Percentiles rank a stretch among this genome's conserved stretches.
These are phyloP conservation scores for Poeciliopsis retropinna DNA, from an alignment of 2,113 vertebrate genomes.

Conservation along the genomic window DNA sequence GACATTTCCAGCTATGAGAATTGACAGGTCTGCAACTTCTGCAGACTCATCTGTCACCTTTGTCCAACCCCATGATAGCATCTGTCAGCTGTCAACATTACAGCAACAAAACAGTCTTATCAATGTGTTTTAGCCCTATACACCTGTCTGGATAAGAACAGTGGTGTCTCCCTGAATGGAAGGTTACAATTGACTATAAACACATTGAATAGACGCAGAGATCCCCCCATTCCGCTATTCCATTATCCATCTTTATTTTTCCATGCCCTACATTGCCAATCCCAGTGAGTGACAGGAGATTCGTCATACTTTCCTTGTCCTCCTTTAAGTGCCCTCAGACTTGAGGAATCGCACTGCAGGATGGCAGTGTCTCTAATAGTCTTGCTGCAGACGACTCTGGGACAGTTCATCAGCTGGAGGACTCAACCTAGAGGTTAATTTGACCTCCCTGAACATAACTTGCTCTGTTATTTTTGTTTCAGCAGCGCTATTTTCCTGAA, in stretches of 20 bases:
- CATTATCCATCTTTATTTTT: slow-evolving; percentile 29
- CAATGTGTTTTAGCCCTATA: background rate
- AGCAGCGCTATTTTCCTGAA: background rate
- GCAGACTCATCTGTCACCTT: slow-evolving; percentile 42
- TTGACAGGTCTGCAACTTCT: slow-evolving; percentile 31
- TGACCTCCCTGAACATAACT: slow-evolving; percentile 30
- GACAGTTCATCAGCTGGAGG: slow-evolving; percentile 24
- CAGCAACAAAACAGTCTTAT: slow-evolving; percentile 46
- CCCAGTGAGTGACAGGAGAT: slow-evolving; percentile 59
- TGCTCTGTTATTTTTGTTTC: slow-evolving; percentile 16
- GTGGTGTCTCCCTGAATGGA: slow-evolving; percentile 14
- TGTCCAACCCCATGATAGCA: slow-evolving; percentile 23
- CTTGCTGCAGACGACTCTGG: slow-evolving; percentile 39
- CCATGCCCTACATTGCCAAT: slow-evolving; percentile 52
- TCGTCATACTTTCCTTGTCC: slow-evolving; percentile 59
- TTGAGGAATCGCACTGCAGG: slow-evolving; percentile 43
- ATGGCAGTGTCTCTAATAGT: slow-evolving; percentile 51
- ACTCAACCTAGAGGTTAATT: slow-evolving; percentile 27
- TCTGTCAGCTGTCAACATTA: slow-evolving; percentile 39
- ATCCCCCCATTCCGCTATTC: background rate
- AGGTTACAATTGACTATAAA: slow-evolving; percentile 29
- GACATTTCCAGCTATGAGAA: slow-evolving; percentile 24
- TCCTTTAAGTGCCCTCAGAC: slow-evolving; percentile 53
- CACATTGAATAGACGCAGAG: slow-evolving; percentile 25
- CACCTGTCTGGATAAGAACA: slow-evolving; percentile 24